Conservation (phyloP, 2,113 vertebrate genomes). For the Anguilla rostrata region DNA sequence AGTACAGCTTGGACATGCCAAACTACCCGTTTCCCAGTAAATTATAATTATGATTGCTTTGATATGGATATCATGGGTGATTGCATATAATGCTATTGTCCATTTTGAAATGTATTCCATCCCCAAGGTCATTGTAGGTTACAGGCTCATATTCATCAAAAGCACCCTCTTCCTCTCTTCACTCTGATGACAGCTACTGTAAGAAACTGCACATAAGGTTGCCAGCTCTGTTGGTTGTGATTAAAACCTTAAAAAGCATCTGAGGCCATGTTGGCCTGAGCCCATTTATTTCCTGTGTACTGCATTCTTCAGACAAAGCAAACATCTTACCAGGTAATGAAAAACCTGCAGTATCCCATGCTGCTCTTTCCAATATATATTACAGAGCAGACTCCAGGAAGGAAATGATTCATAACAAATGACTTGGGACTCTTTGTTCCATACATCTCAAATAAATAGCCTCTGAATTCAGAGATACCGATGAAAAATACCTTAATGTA, state of each 20-base stretch:
- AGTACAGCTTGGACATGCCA: no score
- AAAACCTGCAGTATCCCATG: neutral
- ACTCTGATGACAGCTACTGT: neutral
- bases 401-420: neutral
- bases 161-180: neutral
- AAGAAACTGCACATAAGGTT: neutral
- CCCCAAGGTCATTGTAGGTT: neutral
- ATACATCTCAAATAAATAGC: neutral
- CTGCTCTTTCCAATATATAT: neutral
- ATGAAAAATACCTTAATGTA: neutral
- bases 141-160: neutral
- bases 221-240: neutral
- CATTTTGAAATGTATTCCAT: neutral
- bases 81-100: neutral
- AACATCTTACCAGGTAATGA: neutral
- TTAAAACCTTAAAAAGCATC: neutral
- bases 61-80: no score
- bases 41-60: no score
- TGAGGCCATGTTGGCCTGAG: neutral
- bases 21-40: no score
- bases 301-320: neutral
- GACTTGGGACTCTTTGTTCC: neutral
- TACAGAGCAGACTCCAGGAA: neutral
- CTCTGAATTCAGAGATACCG: neutral
- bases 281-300: neutral